These are phyloP conservation scores for Cepaea nemoralis DNA, from an alignment of 1,140 invertebrate species.

Conservation along the genomic window DNA sequence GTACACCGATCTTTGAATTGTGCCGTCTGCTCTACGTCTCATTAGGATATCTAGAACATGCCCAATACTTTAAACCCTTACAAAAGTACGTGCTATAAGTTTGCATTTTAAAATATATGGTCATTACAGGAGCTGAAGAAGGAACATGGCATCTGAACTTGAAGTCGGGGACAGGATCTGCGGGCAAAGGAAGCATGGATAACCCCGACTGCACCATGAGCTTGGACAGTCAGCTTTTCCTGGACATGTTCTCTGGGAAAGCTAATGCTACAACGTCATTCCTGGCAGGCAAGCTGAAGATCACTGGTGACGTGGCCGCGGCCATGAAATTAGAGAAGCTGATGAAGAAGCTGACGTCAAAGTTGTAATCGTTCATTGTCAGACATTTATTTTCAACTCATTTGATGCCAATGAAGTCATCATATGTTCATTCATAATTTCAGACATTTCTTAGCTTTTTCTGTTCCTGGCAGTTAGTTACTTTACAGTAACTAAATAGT, in stretches of 20 bases:
- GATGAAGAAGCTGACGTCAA: conserved; percentile 87
- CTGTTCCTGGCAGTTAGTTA: too few species aligned
- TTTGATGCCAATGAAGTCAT: too few species aligned
- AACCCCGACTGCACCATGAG: conserved; percentile 86
- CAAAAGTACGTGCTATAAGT: too few species aligned
- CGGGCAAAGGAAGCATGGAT: conserved; percentile 81
- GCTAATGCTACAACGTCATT: conserved; percentile 91
- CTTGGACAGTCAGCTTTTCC: conserved; percentile 80
- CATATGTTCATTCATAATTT: too few species aligned
- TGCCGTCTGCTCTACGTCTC: too few species aligned
- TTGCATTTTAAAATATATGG: too few species aligned
- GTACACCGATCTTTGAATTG: too few species aligned
- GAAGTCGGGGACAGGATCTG: conserved; percentile 85
- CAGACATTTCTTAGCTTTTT: too few species aligned
- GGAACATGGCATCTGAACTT: conserved; percentile 91
- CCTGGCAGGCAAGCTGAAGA: conserved; percentile 96
- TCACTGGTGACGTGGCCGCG: conserved; percentile 91
- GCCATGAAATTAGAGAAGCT: conserved; percentile 97
- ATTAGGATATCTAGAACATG: too few species aligned
- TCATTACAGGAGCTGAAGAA: conserved; percentile 78
- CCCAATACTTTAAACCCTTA: too few species aligned
- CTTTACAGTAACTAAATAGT: too few species aligned
- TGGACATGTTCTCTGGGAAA: conserved; percentile 80
- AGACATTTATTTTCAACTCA: neutral
- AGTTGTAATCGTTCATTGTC: conserved; percentile 62